A percentile compares a stretch with the other conserved stretches of the same genome.
Conservation (phyloP, 2,113 vertebrate species). For the Aegithalos caudatus region DNA sequence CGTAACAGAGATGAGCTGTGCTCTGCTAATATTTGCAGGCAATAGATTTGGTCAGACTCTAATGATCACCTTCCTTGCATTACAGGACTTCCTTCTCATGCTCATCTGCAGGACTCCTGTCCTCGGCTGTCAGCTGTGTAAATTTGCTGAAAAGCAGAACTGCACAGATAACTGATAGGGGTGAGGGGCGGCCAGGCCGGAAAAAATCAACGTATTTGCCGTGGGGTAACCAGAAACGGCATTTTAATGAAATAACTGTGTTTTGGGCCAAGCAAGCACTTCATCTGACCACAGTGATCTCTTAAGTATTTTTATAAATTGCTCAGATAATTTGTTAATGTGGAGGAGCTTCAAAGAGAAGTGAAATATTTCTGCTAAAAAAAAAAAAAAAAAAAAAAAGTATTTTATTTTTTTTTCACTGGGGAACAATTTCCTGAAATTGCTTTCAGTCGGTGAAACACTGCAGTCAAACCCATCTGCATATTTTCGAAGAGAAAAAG, state of each 20-base stretch:
- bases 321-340: conserved; percentile 13
- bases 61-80: conserved; percentile 16
- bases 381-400: neutral
- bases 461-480: conserved; percentile 18
- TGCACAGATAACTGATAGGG: conserved; percentile 19
- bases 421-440: conserved; percentile 35
- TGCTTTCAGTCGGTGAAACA: neutral
- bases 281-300: neutral
- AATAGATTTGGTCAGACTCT: neutral
- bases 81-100: neutral
- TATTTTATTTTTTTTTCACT: neutral
- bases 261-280: neutral
- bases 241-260: neutral
- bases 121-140: neutral
- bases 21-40: neutral
- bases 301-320: neutral
- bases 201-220: neutral
- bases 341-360: conserved; percentile 15
- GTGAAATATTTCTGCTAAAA: conserved; percentile 11
- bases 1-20: neutral
- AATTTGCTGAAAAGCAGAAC: conserved; percentile 66
- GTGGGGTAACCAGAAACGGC: neutral
- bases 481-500: conserved; percentile 18
- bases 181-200: neutral
- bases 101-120: neutral